phyloP scores from a whole-genome alignment of 1,140 invertebrate species.

The Globodera ellingtonae region DNA sequence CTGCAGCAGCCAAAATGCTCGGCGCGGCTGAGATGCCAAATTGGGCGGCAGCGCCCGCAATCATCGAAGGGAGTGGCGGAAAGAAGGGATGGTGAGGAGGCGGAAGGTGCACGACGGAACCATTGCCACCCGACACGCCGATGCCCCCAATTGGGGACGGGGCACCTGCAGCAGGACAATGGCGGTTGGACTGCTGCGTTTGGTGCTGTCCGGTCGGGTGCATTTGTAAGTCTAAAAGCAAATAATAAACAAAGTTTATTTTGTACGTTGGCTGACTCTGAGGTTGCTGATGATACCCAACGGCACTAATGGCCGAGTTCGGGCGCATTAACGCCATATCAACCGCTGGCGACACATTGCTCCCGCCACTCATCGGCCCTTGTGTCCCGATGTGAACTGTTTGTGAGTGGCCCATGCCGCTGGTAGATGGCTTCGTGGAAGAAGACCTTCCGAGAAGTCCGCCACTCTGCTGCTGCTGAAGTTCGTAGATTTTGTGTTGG shows the following conservation, averaged over 20 bases:
- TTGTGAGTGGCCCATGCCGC: neutral
- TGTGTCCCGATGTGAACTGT: neutral
- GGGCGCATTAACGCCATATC: slow-evolving; percentile 18
- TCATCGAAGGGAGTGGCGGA: neutral
- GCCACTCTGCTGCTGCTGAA: slow-evolving; percentile 4
- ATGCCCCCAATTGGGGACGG: neutral
- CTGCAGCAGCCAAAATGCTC: neutral
- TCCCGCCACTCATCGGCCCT: neutral
- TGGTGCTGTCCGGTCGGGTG: no score
- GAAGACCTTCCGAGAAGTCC: neutral
- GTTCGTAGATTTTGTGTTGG: slow-evolving; percentile 24
- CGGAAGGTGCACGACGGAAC: neutral
- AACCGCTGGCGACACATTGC: neutral
- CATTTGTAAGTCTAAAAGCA: neutral
- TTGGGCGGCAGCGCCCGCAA: neutral
- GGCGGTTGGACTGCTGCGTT: neutral
- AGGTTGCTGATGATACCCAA: slow-evolving; percentile 3
- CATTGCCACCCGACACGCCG: neutral
- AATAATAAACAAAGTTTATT: neutral
- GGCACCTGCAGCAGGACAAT: neutral
- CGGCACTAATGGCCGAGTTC: slow-evolving; percentile 20
- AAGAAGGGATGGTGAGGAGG: neutral
- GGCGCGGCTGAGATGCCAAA: neutral
- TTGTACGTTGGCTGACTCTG: neutral
- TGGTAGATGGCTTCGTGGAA: slow-evolving; percentile 9